Evolutionary conservation across 2,888 invertebrate species (phyloP).

Genomic region (Celastrina argiolus): DNA sequence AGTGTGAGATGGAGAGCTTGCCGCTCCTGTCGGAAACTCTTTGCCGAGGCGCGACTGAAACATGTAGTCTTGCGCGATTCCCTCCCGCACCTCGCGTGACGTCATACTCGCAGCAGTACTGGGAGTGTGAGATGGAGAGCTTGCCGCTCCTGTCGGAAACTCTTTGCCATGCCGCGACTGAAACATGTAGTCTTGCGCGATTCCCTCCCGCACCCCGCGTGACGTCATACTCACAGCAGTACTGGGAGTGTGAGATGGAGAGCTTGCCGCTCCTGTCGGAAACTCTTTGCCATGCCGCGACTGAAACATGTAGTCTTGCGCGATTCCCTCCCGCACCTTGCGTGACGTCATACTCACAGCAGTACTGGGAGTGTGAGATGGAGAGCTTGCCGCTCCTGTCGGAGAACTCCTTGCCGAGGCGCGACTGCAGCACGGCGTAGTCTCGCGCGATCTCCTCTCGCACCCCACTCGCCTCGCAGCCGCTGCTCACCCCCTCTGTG

Average conservation of each 20-base stretch:
- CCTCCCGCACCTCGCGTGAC: constrained; percentile 63
- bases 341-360: constrained; percentile 38
- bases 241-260: constrained; percentile 32
- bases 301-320: constrained; percentile 84
- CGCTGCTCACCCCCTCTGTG: constrained; percentile 67
- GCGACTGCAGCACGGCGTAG: constrained; percentile 84
- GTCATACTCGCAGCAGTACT: constrained; percentile 40
- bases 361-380: constrained; percentile 29
- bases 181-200: constrained; percentile 84
- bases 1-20: constrained; percentile 42
- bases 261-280: constrained; percentile 79
- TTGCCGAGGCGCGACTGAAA: constrained; percentile 84
- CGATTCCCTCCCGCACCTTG: constrained; percentile 80
- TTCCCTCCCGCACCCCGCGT: constrained; percentile 75
- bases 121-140: constrained; percentile 36
- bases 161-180: constrained; percentile 85
- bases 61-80: constrained; percentile 84
- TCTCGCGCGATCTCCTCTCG: constrained; percentile 83
- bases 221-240: constrained; percentile 39
- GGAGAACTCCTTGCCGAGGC: constrained; percentile 86
- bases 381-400: constrained; percentile 75
- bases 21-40: constrained; percentile 84
- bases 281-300: constrained; percentile 85
- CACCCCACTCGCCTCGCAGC: constrained; percentile 67
- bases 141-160: constrained; percentile 82